Conservation (phyloP, 1,140 invertebrate species). For the Maniola jurtina region DNA sequence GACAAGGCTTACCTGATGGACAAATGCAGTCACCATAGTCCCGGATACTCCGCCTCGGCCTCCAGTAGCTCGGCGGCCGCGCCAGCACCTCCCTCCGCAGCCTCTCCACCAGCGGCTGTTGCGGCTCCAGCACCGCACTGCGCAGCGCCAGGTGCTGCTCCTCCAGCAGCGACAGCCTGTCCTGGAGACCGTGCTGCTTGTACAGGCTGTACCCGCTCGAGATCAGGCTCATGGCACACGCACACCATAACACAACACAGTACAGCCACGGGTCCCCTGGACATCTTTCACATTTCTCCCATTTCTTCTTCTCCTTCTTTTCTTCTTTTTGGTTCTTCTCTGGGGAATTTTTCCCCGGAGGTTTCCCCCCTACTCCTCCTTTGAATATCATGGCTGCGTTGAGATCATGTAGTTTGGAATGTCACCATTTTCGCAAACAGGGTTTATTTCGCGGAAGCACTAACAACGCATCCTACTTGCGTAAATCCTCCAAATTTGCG, state of each 20-base stretch:
- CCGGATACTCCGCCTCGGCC: conserved; percentile 54
- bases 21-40: conserved; percentile 67
- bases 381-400: conserved; percentile 62
- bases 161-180: conserved; percentile 56
- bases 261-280: conserved; percentile 65
- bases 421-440: not conserved
- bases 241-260: conserved; percentile 74
- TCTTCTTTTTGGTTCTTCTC: conserved; percentile 40
- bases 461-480: not conserved
- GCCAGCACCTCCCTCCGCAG: conserved; percentile 52
- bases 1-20: conserved; percentile 54
- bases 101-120: conserved; percentile 64
- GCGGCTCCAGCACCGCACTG: conserved; percentile 67
- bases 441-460: not conserved
- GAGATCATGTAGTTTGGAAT: conserved; percentile 36
- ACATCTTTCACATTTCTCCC: conserved; percentile 58
- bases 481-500: not conserved
- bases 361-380: conserved; percentile 62
- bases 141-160: conserved; percentile 67
- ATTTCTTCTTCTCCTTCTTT: conserved; percentile 45
- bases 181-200: conserved; percentile 58
- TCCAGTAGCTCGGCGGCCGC: conserved; percentile 50
- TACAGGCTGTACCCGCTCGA: conserved; percentile 69
- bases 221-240: conserved; percentile 72
- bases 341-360: conserved; percentile 51